Evolutionary conservation across 2,797 vertebrate genomes (phyloP), one percentile per base, ranked within the genome.

Genomic region (Hydrolagus colliei): DNA sequence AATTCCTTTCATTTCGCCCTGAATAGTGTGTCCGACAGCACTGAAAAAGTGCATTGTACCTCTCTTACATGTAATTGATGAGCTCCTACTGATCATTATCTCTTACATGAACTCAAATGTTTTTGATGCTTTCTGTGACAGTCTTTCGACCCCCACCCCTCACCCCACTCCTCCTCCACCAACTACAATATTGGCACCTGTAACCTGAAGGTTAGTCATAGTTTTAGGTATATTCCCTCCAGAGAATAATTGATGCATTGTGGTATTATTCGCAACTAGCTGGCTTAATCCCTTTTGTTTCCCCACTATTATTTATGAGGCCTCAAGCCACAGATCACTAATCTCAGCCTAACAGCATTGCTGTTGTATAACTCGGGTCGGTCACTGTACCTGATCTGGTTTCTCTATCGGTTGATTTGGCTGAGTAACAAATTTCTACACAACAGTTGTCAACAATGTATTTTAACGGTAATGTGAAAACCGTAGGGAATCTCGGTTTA

Each of bases 361-460:
- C 79, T 71, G 79, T 84, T 68, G 79, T 65, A 84, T 84, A 68
- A 84, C 32, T 68, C 14, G 67, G 67, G 41, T 6, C 41, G 41
- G 79, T 84, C 79, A 35, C 65, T 41, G 65, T 68, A 41, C 32
- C 20, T 18, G 67, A 65, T 84, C 79, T 84, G 65, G 14, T 65
- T 71, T 84, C 41, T 88, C 89, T 86, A 89, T 85, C 87, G 89
- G 89, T 91, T 92, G 90, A 93, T 90, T 86, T 84, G 79, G 65
- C 79, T 84, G 79, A 84, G 32, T 35, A n/a, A 35, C 65, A 41
- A 63, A 84, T 84, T 71, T 77, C n/a, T 84, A 35, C 79, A 84
- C 79, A 84, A 84, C 41, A 67, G 32, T 35, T 68, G 71, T 71
- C 68, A 65, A 68, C 52, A 71, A 35, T 84, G 67, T 84, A 84